These are phyloP conservation scores for Isurus oxyrinchus DNA, from an alignment of 2,113 vertebrate genomes.

Conservation along the genomic window DNA sequence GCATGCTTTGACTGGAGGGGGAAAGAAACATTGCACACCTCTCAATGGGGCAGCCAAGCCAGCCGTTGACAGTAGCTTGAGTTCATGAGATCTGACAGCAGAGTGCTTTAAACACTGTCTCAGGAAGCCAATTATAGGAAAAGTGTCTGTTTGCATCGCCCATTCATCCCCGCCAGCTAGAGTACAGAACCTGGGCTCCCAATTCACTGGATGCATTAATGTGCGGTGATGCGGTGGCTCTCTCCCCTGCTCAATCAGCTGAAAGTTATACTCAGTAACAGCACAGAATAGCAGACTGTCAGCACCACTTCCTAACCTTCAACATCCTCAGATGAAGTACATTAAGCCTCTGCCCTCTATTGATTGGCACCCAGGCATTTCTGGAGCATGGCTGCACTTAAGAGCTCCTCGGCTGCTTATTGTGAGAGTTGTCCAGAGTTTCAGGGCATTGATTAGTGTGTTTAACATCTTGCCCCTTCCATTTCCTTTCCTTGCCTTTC, in stretches of 20 bases:
- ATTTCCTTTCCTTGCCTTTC: not conserved
- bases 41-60: not conserved
- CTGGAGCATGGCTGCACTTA: not conserved
- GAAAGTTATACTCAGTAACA: not conserved
- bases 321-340: not conserved
- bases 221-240: not conserved
- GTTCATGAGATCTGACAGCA: constrained; percentile 18
- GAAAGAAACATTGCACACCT: not conserved
- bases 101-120: not conserved
- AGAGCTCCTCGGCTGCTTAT: not conserved
- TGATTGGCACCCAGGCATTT: not conserved
- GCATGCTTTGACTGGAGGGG: not conserved
- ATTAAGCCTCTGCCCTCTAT: not conserved
- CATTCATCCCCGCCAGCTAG: not conserved
- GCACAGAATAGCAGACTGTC: not conserved
- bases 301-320: not conserved
- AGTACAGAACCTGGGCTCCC: not conserved
- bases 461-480: not conserved
- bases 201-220: constrained; percentile 13
- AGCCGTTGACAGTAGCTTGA: not conserved
- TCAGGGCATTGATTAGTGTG: not conserved
- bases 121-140: constrained; percentile 13
- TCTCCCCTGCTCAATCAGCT: not conserved
- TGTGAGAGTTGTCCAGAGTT: not conserved
- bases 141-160: constrained; percentile 18